Percentiles rank a stretch among this genome's conserved stretches.
Evolutionary conservation across 2,797 vertebrate genomes (phyloP).

Genomic region (Pagetopsis macropterus): DNA sequence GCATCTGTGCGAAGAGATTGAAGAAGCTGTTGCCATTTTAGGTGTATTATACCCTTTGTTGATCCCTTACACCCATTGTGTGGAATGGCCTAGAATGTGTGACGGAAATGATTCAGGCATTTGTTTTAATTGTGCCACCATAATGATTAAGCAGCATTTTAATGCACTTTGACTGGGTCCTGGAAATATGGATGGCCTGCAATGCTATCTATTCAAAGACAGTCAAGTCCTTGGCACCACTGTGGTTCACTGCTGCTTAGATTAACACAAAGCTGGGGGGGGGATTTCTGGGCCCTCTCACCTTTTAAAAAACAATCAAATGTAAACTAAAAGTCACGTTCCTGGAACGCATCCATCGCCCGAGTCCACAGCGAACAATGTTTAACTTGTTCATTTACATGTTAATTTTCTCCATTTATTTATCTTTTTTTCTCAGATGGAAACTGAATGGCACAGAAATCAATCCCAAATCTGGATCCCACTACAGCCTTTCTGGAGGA

Average conservation of each 20-base stretch:
- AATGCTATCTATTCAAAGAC: constrained; percentile 70
- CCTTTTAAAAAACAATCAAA: constrained; percentile 47
- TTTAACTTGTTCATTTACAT: constrained; percentile 45
- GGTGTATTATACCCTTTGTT: constrained; percentile 74
- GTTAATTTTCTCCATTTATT: constrained; percentile 12
- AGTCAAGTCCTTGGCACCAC: constrained; percentile 70
- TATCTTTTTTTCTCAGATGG: constrained; percentile 84
- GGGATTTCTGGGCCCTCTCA: constrained; percentile 46
- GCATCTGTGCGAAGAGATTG: constrained; percentile 49
- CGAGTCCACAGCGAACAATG: not conserved
- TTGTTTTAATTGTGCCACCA: constrained; percentile 80
- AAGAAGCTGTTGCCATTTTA: constrained; percentile 67
- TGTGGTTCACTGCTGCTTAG: constrained; percentile 66
- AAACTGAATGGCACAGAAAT: constrained; percentile 92
- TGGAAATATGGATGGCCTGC: constrained; percentile 80
- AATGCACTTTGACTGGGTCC: constrained; percentile 78
- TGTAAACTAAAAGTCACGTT: constrained; percentile 12
- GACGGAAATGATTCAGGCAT: constrained; percentile 70
- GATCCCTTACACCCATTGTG: constrained; percentile 70
- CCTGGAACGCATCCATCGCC: constrained; percentile 12
- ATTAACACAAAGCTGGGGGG: constrained; percentile 67
- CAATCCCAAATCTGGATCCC: constrained; percentile 88
- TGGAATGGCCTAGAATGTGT: constrained; percentile 61
- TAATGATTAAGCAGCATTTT: constrained; percentile 80
- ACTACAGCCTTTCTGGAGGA: constrained; percentile 91